phyloP scores from a whole-genome alignment of 2,113 vertebrate genomes.

The Psilopogon haemacephalus region DNA sequence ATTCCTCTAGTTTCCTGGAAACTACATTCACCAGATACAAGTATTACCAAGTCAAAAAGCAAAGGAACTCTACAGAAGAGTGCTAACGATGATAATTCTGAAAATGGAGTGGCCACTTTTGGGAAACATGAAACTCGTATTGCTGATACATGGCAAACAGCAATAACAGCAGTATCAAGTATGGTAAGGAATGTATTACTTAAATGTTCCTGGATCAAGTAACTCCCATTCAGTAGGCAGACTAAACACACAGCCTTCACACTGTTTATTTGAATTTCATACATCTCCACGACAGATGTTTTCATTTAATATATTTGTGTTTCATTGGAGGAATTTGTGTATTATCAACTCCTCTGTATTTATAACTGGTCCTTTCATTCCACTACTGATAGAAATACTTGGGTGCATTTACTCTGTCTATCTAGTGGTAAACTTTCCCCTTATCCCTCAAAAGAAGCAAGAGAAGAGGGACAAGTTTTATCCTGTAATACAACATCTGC shows the following conservation, averaged over 20 bases:
- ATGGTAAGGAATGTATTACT: constrained; percentile 74
- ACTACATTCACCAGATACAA: constrained; percentile 47
- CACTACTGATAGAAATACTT: neutral
- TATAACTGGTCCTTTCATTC: neutral
- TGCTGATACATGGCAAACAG: constrained; percentile 72
- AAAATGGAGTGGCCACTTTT: constrained; percentile 2
- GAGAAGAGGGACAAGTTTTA: neutral
- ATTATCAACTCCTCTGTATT: neutral
- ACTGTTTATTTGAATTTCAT: neutral
- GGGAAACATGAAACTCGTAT: constrained; percentile 73
- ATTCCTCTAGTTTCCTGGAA: constrained; percentile 72
- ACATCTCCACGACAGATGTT: neutral
- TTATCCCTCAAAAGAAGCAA: neutral
- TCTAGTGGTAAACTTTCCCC: neutral
- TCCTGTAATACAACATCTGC: neutral
- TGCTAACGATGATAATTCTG: constrained; percentile 33
- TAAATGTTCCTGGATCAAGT: neutral
- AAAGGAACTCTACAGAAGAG: neutral
- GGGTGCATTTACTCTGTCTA: neutral
- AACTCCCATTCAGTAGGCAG: neutral
- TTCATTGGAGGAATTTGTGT: neutral
- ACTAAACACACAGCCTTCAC: neutral
- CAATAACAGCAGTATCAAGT: constrained; percentile 70
- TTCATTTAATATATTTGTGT: neutral
- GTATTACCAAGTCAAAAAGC: constrained; percentile 13